A percentile compares a stretch with the other conserved stretches of the same genome.
phyloP scores from a whole-genome alignment of 1,140 invertebrate species.

The Brevipalpus yothersi region DNA sequence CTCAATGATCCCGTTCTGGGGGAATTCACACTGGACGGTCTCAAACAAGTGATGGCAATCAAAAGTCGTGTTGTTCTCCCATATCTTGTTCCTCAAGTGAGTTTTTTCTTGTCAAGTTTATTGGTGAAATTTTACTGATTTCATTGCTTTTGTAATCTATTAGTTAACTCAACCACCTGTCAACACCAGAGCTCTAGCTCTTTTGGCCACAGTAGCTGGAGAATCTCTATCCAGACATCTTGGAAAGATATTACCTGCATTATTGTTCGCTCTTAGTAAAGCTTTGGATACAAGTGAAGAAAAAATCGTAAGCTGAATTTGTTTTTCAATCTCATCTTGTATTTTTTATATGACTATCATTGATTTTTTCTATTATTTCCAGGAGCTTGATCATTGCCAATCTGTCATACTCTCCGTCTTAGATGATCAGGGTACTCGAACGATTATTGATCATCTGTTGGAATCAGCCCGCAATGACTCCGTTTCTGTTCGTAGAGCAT shows the following conservation, averaged over 20 bases:
- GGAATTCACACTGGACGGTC: conserved; percentile 69
- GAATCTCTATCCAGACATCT: conserved; percentile 77
- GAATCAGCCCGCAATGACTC: conserved; percentile 38
- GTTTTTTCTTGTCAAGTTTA: neutral
- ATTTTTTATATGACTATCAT: neutral
- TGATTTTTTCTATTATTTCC: conserved; percentile 3
- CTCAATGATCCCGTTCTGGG: conserved; percentile 39
- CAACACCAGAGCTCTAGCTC: conserved; percentile 76
- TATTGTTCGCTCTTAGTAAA: conserved; percentile 46
- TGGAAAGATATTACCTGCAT: conserved; percentile 64
- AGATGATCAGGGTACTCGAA: conserved; percentile 59
- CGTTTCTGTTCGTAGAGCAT: conserved; percentile 35
- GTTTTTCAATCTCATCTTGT: neutral
- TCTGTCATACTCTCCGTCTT: conserved; percentile 67
- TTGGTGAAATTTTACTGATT: conserved; percentile 1
- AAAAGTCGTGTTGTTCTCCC: conserved; percentile 84
- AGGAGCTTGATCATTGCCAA: conserved; percentile 75
- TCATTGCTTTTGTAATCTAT: conserved; percentile 7
- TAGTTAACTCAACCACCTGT: conserved; percentile 54
- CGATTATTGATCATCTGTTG: conserved; percentile 71
- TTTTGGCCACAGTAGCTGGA: conserved; percentile 70
- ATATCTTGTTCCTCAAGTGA: conserved; percentile 61
- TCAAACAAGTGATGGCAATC: conserved; percentile 86
- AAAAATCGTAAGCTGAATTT: conserved; percentile 24
- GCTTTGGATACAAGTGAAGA: conserved; percentile 33